Evolutionary conservation across 2,888 invertebrate species (phyloP), one percentile per base, ranked within the genome.

Genomic region (Acanthosoma haemorrhoidale): DNA sequence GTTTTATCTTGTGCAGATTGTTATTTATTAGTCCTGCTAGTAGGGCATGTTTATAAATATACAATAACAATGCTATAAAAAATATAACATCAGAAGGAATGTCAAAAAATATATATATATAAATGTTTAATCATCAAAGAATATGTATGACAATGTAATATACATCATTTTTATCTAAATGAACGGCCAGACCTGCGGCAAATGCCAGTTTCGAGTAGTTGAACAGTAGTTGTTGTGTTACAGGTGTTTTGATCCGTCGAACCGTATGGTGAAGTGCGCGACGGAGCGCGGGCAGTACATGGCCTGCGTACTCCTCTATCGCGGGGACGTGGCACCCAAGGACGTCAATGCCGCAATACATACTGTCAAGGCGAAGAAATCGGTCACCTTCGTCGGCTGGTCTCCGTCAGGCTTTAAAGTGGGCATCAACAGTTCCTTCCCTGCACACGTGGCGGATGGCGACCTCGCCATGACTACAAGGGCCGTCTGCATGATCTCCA

Each of bases 241-340:
- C 32, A 64, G 64, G n/a, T 89, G 95, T 77, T 96, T 96, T 79
- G 94, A 95, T 80, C 88, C 94, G 0, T 85, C 88, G 75, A 92
- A 92, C 80, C 93, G 94, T 83, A 92, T 94, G 92, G 92, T 94
- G 64, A 90, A 90, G 79, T 94, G 94, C 78, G 90, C 92, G 79
- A 92, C 92, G 0, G 84, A 73, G 38, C 84, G 86, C 74, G 91
- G 91, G 70, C 90, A 91, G 79, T 95, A 94, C 82, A 94, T 95
- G 92, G 92, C 92, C 36, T 92, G 92, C 78, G 92, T 92, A 76
- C 83, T 93, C 76, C 82, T 93, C 71, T 93, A 92, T 79, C 85
- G 92, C 8, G 96, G 96, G 0, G 95, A 96, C 79, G 94, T 96
- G 13, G 93, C 91, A 21, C 90, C 91, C 0, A 91, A 92, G 78